Conservation (phyloP, 2,113 vertebrate species). For the Orthochromis malagaraziensis region DNA sequence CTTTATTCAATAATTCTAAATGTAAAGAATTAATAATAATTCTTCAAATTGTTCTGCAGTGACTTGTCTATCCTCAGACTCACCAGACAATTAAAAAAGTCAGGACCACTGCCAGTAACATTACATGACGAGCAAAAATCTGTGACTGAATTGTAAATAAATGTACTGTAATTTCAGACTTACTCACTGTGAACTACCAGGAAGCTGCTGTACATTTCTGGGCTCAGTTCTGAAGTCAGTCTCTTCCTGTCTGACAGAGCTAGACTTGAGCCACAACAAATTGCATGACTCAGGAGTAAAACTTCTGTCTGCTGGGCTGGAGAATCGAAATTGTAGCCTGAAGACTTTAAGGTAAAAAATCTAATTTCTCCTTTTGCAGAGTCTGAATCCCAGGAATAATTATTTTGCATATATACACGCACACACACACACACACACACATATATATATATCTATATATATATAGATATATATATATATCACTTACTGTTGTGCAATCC, state of each 20-base stretch:
- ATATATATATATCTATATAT: too few species aligned
- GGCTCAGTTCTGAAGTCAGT: neutral
- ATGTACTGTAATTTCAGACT: neutral
- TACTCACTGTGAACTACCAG: neutral
- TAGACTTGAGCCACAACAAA: neutral
- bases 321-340: neutral
- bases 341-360: neutral
- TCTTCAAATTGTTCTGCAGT: neutral
- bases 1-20: neutral
- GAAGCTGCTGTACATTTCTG: neutral
- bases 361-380: neutral
- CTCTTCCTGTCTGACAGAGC: neutral
- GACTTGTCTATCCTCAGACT: neutral
- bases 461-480: too few species aligned
- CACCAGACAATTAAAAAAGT: neutral
- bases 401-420: neutral
- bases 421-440: too few species aligned
- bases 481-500: too few species aligned
- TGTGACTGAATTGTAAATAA: neutral
- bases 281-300: neutral
- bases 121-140: neutral
- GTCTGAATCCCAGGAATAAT: neutral
- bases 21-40: neutral
- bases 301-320: neutral
- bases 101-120: neutral